phyloP scores from a whole-genome alignment of 2,888 invertebrate genomes.

The Philonicus albiceps region DNA sequence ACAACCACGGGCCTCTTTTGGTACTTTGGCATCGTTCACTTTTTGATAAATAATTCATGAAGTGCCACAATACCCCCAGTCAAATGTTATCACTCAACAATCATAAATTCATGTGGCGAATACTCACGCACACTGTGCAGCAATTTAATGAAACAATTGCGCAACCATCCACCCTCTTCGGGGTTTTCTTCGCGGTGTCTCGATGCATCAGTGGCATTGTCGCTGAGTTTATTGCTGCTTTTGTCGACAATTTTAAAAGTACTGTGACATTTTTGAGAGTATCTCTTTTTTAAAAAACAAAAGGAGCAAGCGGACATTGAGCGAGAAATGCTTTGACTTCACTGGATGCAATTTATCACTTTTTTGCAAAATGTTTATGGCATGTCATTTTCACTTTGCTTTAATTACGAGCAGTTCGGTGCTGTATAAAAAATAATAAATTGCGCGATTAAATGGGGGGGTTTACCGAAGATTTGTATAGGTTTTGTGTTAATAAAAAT shows the following conservation, averaged over 20 bases:
- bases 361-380: background rate
- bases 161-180: background rate
- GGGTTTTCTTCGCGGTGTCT: background rate
- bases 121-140: background rate
- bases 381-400: background rate
- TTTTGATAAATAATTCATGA: conserved; percentile 26
- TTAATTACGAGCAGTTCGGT: background rate
- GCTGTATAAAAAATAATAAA: background rate
- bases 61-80: background rate
- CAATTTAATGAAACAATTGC: conserved; percentile 3
- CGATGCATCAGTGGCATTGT: background rate
- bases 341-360: background rate
- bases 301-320: background rate
- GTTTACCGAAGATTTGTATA: background rate
- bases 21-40: conserved; percentile 24
- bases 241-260: background rate
- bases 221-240: background rate
- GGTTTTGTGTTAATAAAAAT: background rate
- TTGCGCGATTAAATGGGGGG: background rate
- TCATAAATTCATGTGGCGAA: background rate
- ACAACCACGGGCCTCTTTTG: background rate
- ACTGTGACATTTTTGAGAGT: background rate
- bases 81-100: conserved; percentile 4
- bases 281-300: background rate
- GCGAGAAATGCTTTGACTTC: background rate